Conservation (phyloP, 2,797 vertebrate genomes). For the Philypnodon macrostomus region DNA sequence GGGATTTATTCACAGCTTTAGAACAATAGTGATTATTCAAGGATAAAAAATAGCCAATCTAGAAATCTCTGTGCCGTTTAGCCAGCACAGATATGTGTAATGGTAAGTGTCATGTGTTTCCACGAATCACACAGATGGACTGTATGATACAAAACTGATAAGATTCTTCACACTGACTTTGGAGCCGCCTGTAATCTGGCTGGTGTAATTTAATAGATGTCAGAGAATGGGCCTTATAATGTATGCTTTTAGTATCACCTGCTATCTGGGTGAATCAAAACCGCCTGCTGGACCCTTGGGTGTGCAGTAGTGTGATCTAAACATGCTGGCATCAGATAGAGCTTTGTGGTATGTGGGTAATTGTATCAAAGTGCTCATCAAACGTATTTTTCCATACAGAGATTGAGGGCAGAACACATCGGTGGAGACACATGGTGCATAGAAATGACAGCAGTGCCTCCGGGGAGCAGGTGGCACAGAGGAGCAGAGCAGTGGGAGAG, state of each 20-base stretch:
- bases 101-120: conserved; percentile 25
- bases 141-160: not conserved
- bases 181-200: conserved; percentile 7
- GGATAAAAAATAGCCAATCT: conserved; percentile 1
- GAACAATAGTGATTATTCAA: conserved; percentile 19
- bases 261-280: conserved; percentile 30
- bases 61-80: conserved; percentile 7
- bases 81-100: conserved; percentile 15
- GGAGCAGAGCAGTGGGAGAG: conserved; percentile 8
- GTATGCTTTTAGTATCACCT: conserved; percentile 11
- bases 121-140: conserved; percentile 17
- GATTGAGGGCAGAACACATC: conserved; percentile 12
- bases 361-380: conserved; percentile 24
- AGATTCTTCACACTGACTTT: conserved; percentile 1
- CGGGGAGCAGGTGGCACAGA: conserved; percentile 14
- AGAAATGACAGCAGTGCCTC: conserved; percentile 21
- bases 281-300: conserved; percentile 1
- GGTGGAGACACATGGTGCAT: conserved; percentile 14
- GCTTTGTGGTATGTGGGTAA: conserved; percentile 19
- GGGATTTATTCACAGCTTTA: conserved; percentile 20
- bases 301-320: conserved; percentile 17
- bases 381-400: conserved; percentile 2
- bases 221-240: conserved; percentile 9
- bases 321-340: conserved; percentile 19
- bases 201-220: conserved; percentile 11